Evolutionary conservation across 2,113 vertebrate species (phyloP).

Genomic region (Chascanopsetta lugubris): DNA sequence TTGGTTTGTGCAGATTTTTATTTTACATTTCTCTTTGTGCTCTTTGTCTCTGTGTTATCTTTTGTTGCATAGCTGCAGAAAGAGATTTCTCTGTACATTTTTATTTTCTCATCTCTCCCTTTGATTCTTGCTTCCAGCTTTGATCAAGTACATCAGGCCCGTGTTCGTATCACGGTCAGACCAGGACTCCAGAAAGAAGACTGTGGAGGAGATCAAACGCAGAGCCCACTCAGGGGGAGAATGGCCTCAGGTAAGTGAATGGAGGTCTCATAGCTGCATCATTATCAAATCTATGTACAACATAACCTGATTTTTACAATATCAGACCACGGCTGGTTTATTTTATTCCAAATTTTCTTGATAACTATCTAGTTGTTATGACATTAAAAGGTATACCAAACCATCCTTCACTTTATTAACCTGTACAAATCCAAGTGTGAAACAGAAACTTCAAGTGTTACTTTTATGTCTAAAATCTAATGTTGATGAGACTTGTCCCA

Average conservation of each 20-base stretch:
- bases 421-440: not conserved
- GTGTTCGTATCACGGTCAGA: conserved; percentile 96
- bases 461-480: not conserved
- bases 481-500: not conserved
- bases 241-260: conserved; percentile 91
- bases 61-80: too few relatives aligned
- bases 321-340: not conserved
- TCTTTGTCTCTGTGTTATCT: too few relatives aligned
- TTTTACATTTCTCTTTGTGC: too few relatives aligned
- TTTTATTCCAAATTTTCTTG: not conserved
- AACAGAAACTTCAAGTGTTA: not conserved
- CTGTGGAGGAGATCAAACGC: conserved; percentile 93
- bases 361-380: too few relatives aligned
- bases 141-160: conserved; percentile 94
- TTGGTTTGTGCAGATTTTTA: too few relatives aligned
- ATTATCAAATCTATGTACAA: too few relatives aligned
- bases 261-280: not conserved
- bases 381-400: not conserved
- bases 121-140: conserved; percentile 78
- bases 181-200: conserved; percentile 94
- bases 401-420: not conserved
- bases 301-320: not conserved
- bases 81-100: not conserved
- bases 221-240: conserved; percentile 89
- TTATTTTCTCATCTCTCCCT: not conserved